These are phyloP conservation scores for Pan paniscus DNA, from an alignment of 2,113 vertebrate genomes.

Conservation along the genomic window DNA sequence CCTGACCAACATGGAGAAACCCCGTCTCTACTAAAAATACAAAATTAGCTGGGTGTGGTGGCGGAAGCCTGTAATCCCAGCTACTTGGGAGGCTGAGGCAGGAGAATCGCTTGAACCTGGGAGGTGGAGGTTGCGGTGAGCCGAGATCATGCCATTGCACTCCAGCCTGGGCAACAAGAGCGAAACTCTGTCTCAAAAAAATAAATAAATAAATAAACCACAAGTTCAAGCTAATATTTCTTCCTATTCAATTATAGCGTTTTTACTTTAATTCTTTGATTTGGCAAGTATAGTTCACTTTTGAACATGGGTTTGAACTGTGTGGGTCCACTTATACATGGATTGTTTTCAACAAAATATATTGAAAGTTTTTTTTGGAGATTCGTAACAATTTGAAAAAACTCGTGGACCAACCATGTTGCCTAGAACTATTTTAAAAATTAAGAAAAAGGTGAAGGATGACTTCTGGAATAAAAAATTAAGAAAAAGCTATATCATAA, in stretches of 20 bases:
- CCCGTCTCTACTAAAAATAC: too few species aligned
- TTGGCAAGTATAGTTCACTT: not conserved
- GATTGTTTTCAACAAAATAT: not conserved
- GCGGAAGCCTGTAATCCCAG: too few species aligned
- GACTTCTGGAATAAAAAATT: too few species aligned
- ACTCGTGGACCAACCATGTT: not conserved
- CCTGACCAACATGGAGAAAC: too few species aligned
- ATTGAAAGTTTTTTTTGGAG: not conserved
- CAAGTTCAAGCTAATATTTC: not conserved
- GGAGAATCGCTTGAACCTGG: too few species aligned
- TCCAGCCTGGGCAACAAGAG: too few species aligned
- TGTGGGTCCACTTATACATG: not conserved
- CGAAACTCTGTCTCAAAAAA: too few species aligned
- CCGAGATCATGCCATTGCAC: too few species aligned
- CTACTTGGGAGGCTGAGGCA: too few species aligned
- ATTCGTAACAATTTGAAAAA: not conserved
- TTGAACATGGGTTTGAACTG: not conserved
- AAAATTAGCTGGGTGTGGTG: too few species aligned
- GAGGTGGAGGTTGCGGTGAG: too few species aligned
- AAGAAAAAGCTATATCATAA: not conserved
- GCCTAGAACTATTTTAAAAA: not conserved
- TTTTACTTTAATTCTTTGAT: slow-evolving; percentile 33
- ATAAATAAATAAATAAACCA: not conserved
- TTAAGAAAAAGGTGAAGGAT: not conserved
- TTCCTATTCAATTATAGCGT: not conserved